Evolutionary conservation across 2,888 invertebrate species (phyloP).

Genomic region (Tiliacea citrago): DNA sequence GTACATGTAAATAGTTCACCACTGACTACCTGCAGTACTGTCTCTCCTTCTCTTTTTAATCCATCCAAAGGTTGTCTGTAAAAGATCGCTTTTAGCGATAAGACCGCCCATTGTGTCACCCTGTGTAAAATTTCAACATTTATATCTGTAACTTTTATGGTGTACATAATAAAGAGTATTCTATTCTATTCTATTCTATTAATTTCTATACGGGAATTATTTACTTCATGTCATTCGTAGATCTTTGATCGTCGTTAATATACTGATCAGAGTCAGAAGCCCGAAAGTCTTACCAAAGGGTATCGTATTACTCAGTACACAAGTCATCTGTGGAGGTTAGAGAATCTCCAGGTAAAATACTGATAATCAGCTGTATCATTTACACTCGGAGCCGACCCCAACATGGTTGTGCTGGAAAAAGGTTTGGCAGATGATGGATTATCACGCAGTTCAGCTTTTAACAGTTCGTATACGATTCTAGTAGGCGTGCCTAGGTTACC

Average conservation of each 20-base stretch:
- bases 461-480: not conserved
- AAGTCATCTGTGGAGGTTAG: not conserved
- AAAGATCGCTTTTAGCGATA: no score
- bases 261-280: no score
- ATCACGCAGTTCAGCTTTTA: not conserved
- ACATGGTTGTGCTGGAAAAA: not conserved
- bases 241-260: not conserved
- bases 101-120: no score
- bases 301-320: not conserved
- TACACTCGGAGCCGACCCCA: not conserved
- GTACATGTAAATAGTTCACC: no score
- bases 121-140: no score
- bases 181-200: no score
- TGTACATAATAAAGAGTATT: no score
- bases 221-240: not conserved
- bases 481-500: not conserved
- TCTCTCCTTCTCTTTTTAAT: no score
- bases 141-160: no score
- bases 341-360: not conserved
- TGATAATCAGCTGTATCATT: not conserved
- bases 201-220: slow-evolving; percentile 9
- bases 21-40: no score
- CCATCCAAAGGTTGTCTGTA: no score
- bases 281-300: not conserved
- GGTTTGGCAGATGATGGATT: not conserved